A percentile compares a stretch with the other conserved stretches of the same genome.
Evolutionary conservation across 2,797 vertebrate species (phyloP).

Genomic region (Furcifer pardalis): DNA sequence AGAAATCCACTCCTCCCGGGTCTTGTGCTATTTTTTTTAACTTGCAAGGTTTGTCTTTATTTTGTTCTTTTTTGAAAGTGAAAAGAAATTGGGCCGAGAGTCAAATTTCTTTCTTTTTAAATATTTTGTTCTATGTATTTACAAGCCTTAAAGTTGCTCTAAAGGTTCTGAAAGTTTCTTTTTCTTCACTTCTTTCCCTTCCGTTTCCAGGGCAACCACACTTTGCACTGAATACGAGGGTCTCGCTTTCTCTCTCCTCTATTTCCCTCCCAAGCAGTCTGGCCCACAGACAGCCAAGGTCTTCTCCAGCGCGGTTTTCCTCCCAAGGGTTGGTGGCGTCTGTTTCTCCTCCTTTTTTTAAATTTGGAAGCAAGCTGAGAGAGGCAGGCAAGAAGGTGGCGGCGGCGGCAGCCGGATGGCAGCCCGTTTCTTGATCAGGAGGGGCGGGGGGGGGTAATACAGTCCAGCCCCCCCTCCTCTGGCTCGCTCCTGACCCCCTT

Average conservation of each 20-base stretch:
- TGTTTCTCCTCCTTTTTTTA: slow-evolving; percentile 72
- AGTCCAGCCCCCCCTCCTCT: slow-evolving; percentile 68
- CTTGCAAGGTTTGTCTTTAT: slow-evolving; percentile 83
- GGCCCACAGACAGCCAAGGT: slow-evolving; percentile 70
- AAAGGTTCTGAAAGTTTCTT: slow-evolving; percentile 88
- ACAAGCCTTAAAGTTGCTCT: slow-evolving; percentile 95
- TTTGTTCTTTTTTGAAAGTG: slow-evolving; percentile 84
- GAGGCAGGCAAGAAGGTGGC: slow-evolving; percentile 80
- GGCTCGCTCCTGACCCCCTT: slow-evolving; percentile 69
- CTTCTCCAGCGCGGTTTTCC: slow-evolving; percentile 65
- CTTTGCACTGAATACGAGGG: slow-evolving; percentile 70
- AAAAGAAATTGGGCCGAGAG: slow-evolving; percentile 83
- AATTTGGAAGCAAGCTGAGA: slow-evolving; percentile 78
- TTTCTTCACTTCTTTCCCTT: slow-evolving; percentile 79
- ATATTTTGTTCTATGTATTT: slow-evolving; percentile 92
- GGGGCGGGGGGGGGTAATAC: too few relatives aligned
- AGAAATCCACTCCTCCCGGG: slow-evolving; percentile 75
- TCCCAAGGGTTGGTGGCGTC: too few relatives aligned
- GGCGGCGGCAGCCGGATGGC: too few relatives aligned
- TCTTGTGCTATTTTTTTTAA: too few relatives aligned
- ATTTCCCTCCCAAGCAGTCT: slow-evolving; percentile 76
- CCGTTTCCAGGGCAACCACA: slow-evolving; percentile 76
- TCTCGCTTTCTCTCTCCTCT: too few relatives aligned
- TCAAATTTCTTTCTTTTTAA: slow-evolving; percentile 82
- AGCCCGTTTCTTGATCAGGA: slow-evolving; percentile 36